Conservation (phyloP, 2,888 invertebrate genomes). For the Caenorhabditis sp. region DNA sequence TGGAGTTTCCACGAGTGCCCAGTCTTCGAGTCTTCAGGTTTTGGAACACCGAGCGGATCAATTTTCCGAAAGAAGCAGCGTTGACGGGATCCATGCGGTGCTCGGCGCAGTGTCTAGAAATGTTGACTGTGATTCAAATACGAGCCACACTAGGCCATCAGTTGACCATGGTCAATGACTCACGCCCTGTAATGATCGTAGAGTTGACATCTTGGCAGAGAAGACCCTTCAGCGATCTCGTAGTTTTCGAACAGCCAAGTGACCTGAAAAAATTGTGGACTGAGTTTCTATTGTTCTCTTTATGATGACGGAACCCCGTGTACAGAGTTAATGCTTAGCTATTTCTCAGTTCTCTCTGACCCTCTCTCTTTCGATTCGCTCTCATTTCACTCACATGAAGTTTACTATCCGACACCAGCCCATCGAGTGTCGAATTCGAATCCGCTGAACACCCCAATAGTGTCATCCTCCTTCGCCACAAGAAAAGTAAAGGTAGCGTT, state of each 20-base stretch:
- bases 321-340: no score
- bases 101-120: slow-evolving; percentile 88
- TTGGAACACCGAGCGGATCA: slow-evolving; percentile 97
- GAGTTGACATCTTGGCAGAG: slow-evolving; percentile 93
- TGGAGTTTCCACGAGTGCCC: slow-evolving; percentile 88
- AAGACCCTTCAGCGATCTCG: slow-evolving; percentile 96
- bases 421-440: slow-evolving; percentile 27
- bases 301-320: no score
- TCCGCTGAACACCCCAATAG: slow-evolving; percentile 21
- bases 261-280: no score
- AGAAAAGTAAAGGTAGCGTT: slow-evolving; percentile 14
- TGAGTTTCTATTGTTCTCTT: no score
- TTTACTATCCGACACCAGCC: slow-evolving; percentile 53
- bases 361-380: neutral
- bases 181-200: slow-evolving; percentile 93
- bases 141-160: no score
- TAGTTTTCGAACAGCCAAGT: slow-evolving; percentile 98
- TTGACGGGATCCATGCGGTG: slow-evolving; percentile 98
- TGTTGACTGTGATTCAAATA: no score
- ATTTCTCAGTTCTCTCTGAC: no score
- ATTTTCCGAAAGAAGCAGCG: slow-evolving; percentile 98
- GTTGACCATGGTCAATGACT: no score
- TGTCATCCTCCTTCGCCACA: slow-evolving; percentile 15
- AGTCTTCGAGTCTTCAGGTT: slow-evolving; percentile 95
- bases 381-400: slow-evolving; percentile 54